Conservation (phyloP, 2,797 vertebrate species). For the Phataginus tricuspis region DNA sequence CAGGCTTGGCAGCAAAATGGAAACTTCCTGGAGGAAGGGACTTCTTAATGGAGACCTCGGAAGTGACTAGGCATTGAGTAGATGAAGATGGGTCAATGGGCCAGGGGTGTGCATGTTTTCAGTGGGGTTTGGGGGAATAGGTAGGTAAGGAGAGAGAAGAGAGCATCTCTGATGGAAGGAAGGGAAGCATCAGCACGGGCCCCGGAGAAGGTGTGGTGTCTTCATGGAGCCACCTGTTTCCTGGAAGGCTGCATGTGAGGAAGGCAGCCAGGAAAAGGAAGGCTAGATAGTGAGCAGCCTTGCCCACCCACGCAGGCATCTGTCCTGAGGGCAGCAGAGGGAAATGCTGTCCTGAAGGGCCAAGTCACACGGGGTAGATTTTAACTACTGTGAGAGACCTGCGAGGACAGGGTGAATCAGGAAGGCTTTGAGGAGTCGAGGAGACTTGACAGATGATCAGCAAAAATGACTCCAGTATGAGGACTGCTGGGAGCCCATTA, state of each 20-base stretch:
- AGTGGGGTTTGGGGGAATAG: rapidly evolving
- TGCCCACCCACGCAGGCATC: not conserved
- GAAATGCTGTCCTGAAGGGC: not conserved
- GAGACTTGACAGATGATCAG: not conserved
- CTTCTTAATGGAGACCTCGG: not conserved
- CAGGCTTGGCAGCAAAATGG: too few species aligned
- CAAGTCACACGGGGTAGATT: not conserved
- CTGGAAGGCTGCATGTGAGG: not conserved
- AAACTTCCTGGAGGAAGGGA: not conserved
- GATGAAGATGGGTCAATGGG: not conserved
- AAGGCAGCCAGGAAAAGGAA: not conserved
- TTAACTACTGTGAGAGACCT: not conserved
- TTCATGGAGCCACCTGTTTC: not conserved
- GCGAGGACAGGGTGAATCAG: not conserved
- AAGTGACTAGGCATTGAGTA: too few species aligned
- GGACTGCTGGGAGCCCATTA: too few species aligned
- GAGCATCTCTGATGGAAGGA: not conserved
- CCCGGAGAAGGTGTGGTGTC: not conserved
- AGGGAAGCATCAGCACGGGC: not conserved
- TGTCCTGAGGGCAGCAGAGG: not conserved
- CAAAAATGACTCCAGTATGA: not conserved
- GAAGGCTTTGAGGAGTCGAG: too few species aligned
- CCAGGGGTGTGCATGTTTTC: not conserved
- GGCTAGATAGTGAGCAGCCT: not conserved
- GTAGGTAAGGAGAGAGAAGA: not conserved